Percentiles rank a stretch among this genome's conserved stretches.
phyloP scores from a whole-genome alignment of 1,140 invertebrate species.

The Caerostris extrusa region DNA sequence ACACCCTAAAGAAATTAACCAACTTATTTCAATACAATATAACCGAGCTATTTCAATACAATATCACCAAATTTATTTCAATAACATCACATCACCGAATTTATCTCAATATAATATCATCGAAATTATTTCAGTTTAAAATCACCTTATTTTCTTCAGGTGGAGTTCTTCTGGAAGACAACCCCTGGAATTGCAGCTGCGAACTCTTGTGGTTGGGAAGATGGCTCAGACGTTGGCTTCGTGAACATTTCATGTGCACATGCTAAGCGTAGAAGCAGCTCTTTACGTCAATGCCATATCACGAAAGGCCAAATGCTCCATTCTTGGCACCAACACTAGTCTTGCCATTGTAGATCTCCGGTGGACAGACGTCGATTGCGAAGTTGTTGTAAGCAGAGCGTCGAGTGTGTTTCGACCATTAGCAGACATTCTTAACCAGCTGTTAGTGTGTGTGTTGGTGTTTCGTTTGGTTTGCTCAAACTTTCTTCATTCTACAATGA shows the following conservation, averaged over 20 bases:
- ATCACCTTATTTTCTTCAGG: conserved; percentile 83
- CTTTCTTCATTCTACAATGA: background rate
- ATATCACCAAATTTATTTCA: too few species aligned
- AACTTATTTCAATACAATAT: too few species aligned
- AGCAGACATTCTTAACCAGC: background rate
- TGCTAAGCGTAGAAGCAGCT: conserved; percentile 83
- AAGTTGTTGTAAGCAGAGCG: background rate
- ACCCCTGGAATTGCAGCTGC: conserved; percentile 93
- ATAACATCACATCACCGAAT: too few species aligned
- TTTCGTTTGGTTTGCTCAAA: conserved; percentile 25
- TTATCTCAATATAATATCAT: too few species aligned
- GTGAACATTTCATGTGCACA: conserved; percentile 89
- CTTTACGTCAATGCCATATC: conserved; percentile 82
- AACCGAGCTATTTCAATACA: too few species aligned
- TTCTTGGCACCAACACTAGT: conserved; percentile 84
- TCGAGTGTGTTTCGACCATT: background rate
- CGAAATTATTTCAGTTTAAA: too few species aligned
- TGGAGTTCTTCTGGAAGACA: conserved; percentile 90
- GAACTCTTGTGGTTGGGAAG: conserved; percentile 93
- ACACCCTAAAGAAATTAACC: too few species aligned
- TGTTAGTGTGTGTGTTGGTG: conserved; percentile 9
- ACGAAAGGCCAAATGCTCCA: conserved; percentile 85
- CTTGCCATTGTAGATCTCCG: conserved; percentile 87
- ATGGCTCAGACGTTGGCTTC: conserved; percentile 92
- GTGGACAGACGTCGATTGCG: conserved; percentile 86